Evolutionary conservation across 2,888 invertebrate species (phyloP).

Genomic region (Cylindroiulus punctatus): DNA sequence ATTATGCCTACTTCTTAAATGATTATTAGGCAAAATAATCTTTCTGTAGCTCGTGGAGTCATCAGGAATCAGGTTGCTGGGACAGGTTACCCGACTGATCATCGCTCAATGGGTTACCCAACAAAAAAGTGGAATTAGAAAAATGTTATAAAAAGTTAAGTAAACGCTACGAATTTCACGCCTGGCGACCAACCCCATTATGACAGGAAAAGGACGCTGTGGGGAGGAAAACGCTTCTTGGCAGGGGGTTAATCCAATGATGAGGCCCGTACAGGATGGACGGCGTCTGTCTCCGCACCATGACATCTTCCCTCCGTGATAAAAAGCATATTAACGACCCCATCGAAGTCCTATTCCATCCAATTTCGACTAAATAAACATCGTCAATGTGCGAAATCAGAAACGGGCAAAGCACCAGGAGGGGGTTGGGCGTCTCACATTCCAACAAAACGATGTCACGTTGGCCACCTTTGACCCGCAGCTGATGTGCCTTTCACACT

Average conservation of each 20-base stretch:
- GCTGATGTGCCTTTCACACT: slow-evolving; percentile 24
- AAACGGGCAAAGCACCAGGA: neutral
- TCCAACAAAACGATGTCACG: slow-evolving; percentile 40
- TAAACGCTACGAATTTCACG: neutral
- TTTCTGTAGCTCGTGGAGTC: too few relatives aligned
- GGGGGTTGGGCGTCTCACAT: neutral
- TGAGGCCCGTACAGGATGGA: neutral
- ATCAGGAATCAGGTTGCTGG: too few relatives aligned
- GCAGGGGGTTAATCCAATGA: neutral
- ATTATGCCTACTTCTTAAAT: too few relatives aligned
- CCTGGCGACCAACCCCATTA: neutral
- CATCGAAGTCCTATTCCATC: slow-evolving; percentile 15
- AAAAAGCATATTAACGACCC: slow-evolving; percentile 35
- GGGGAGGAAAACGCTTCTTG: neutral
- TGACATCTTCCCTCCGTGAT: neutral
- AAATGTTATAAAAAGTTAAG: neutral
- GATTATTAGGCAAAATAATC: too few relatives aligned
- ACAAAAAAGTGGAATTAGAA: neutral
- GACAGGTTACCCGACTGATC: too few relatives aligned
- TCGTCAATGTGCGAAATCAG: neutral
- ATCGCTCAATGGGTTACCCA: neutral
- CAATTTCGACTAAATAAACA: slow-evolving; percentile 11
- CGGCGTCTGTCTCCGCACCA: slow-evolving; percentile 15
- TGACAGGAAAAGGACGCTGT: neutral
- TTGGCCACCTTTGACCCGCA: neutral